Evolutionary conservation across 2,113 vertebrate genomes (phyloP).

Genomic region (Brachyhypopomus gauderio): DNA sequence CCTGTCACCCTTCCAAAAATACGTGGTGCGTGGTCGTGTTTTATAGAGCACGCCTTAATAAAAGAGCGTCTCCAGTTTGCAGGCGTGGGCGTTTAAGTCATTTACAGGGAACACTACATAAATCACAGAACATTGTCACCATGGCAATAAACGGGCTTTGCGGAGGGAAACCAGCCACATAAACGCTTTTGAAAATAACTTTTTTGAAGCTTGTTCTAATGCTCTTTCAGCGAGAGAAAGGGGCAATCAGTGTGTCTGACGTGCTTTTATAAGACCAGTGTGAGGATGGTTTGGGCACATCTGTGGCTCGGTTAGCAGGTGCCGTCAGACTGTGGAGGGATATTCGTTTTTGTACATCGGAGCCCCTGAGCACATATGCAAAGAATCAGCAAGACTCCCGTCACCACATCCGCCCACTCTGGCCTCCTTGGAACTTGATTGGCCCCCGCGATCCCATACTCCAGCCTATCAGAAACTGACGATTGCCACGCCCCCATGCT

Average conservation of each 20-base stretch:
- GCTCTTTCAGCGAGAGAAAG: conserved; percentile 11
- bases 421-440: conserved; percentile 43
- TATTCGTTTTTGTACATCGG: conserved; percentile 39
- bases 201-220: conserved; percentile 4
- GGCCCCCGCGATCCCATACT: conserved; percentile 9
- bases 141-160: conserved; percentile 33
- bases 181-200: conserved; percentile 47
- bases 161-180: conserved; percentile 37
- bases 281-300: neutral
- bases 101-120: conserved; percentile 39
- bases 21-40: neutral
- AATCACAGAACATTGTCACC: conserved; percentile 30
- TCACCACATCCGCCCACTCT: conserved; percentile 26
- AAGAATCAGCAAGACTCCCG: conserved; percentile 30
- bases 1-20: conserved; percentile 25
- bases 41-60: conserved; percentile 23
- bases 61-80: conserved; percentile 11
- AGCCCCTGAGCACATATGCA: conserved; percentile 32
- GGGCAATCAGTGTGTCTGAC: conserved; percentile 20
- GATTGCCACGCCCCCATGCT: neutral
- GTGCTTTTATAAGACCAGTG: neutral
- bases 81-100: conserved; percentile 22
- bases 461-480: conserved; percentile 10
- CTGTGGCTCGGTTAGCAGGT: conserved; percentile 4
- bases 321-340: conserved; percentile 22